These are phyloP conservation scores for Caenorhabditis sulstoni DNA, from an alignment of 2,888 invertebrate species.

Conservation along the genomic window DNA sequence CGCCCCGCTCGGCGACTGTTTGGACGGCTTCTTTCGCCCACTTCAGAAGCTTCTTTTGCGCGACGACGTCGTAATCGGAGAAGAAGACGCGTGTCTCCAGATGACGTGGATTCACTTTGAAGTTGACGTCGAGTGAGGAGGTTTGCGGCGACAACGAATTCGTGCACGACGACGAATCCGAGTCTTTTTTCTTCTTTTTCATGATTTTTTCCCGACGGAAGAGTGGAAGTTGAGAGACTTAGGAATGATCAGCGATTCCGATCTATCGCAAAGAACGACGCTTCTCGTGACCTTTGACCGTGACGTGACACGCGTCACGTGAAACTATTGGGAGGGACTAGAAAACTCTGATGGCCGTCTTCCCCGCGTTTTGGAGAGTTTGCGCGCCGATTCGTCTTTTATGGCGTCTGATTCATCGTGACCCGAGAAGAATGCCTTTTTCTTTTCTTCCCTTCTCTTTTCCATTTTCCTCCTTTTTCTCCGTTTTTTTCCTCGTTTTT, in stretches of 20 bases:
- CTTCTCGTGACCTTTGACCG: too few species aligned
- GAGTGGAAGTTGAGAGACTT: too few species aligned
- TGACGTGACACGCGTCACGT: too few species aligned
- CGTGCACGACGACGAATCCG: conserved; percentile 7
- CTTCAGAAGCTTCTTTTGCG: conserved; percentile 12
- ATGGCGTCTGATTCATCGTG: background rate
- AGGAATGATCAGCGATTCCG: too few species aligned
- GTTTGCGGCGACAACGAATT: too few species aligned
- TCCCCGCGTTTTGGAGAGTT: too few species aligned
- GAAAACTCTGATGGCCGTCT: too few species aligned
- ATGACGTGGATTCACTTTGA: conserved; percentile 28
- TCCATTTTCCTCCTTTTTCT: background rate
- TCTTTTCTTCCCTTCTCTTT: background rate
- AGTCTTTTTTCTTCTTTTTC: conserved; percentile 8
- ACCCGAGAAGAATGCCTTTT: conserved; percentile 5
- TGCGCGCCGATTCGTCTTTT: background rate
- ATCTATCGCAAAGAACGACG: too few species aligned
- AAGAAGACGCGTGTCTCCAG: conserved; percentile 32
- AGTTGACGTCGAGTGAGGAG: background rate
- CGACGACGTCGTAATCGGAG: conserved; percentile 19
- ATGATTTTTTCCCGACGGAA: background rate
- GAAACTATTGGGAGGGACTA: too few species aligned
- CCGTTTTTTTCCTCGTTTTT: conserved; percentile 11
- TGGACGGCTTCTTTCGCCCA: conserved; percentile 19
- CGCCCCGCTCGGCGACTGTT: conserved; percentile 11